These are phyloP conservation scores for Odontothrips loti DNA, from an alignment of 2,888 invertebrate species.

Conservation along the genomic window DNA sequence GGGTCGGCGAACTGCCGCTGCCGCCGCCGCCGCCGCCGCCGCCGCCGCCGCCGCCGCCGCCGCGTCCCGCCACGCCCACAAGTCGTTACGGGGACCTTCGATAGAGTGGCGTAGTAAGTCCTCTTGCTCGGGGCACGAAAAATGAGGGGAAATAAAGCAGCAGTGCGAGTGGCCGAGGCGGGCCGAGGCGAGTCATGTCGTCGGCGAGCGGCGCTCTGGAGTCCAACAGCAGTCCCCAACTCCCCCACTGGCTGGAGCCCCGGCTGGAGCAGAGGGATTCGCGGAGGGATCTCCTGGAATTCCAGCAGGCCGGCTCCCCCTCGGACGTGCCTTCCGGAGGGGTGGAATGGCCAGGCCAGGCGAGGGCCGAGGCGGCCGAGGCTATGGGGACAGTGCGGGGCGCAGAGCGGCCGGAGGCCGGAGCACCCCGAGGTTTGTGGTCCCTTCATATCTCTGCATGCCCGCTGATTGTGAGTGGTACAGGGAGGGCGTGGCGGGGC, in stretches of 20 bases:
- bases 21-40: neutral
- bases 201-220: neutral
- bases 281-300: no score
- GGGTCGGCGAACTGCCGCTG: slow-evolving; percentile 1
- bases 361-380: no score
- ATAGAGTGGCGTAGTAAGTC: neutral
- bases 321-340: neutral
- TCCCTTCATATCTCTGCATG: no score
- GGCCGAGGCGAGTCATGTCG: neutral
- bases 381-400: no score
- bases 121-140: neutral
- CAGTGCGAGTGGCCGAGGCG: neutral
- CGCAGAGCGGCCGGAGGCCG: no score
- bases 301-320: no score
- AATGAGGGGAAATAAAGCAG: neutral
- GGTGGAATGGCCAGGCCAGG: neutral
- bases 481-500: no score
- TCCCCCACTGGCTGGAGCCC: no score
- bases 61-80: neutral
- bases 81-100: slow-evolving; percentile 5
- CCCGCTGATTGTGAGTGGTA: no score
- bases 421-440: no score
- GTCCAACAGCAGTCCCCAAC: no score
- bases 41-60: neutral
- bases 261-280: no score